A percentile compares a stretch with the other conserved stretches of the same genome.
Conservation (phyloP, 2,113 vertebrate species). For the Lepus europaeus region DNA sequence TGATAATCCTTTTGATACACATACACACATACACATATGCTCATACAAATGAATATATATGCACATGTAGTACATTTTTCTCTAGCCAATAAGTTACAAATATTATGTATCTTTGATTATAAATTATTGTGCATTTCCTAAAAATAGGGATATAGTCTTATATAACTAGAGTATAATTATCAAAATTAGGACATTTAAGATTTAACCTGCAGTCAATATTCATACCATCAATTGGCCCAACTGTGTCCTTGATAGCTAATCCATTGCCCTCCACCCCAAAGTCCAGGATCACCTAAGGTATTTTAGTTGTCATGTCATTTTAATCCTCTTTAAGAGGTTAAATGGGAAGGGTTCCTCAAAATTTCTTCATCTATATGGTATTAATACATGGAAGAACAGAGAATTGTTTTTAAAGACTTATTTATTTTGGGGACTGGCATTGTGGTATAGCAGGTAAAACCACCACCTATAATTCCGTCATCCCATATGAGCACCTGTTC, state of each 20-base stretch:
- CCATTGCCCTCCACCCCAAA: not conserved
- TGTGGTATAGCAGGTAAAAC: too few species aligned
- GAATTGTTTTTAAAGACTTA: not conserved
- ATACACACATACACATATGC: not conserved
- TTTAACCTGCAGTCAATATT: not conserved
- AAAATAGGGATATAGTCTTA: not conserved
- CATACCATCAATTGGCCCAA: not conserved
- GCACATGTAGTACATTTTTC: not conserved
- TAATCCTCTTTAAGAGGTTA: not conserved
- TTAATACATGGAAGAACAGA: not conserved
- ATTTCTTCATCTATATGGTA: not conserved
- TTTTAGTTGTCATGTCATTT: not conserved
- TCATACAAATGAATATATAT: not conserved
- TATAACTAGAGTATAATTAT: not conserved
- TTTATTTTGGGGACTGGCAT: too few species aligned
- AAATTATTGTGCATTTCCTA: not conserved
- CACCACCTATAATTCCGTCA: too few species aligned
- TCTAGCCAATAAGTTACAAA: not conserved
- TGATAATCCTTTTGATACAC: not conserved
- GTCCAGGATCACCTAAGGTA: not conserved
- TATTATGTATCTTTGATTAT: not conserved
- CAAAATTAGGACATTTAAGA: conserved; percentile 12
- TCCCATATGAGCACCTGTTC: too few species aligned
- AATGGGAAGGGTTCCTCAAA: not conserved
- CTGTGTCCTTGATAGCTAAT: not conserved